Conservation (phyloP, 2,113 vertebrate species). For the Artemisiospiza belli region DNA sequence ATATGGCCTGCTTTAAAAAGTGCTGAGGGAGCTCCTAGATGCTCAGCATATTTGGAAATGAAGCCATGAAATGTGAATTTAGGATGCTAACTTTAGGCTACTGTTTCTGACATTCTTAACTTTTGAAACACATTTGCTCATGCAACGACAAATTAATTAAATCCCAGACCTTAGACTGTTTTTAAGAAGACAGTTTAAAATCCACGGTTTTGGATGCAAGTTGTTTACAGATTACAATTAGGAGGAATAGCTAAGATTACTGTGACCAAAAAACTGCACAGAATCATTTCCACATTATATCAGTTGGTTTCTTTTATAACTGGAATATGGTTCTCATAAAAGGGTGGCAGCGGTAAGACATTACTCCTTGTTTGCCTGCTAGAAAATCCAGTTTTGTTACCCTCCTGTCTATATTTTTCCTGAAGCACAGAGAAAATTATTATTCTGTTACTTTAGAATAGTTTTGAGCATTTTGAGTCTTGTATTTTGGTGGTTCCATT, state of each 20-base stretch:
- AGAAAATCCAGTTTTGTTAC: not conserved
- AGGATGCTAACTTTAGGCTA: conserved; percentile 61
- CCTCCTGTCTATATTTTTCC: not conserved
- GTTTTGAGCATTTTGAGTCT: conserved; percentile 1
- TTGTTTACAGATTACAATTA: not conserved
- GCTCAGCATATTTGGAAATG: conserved; percentile 45
- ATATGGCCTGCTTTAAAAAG: not conserved
- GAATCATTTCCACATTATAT: not conserved
- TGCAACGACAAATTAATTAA: not conserved
- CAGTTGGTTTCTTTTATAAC: conserved; percentile 17
- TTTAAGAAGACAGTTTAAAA: not conserved
- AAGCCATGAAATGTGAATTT: conserved; percentile 63
- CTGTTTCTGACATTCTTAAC: conserved; percentile 53
- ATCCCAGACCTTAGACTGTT: not conserved
- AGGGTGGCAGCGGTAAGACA: not conserved
- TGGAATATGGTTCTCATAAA: conserved; percentile 36
- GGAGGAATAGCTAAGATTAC: not conserved
- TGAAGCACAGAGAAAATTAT: not conserved
- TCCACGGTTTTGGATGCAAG: not conserved
- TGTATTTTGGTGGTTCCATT: not conserved
- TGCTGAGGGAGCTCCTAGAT: conserved; percentile 7
- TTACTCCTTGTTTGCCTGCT: not conserved
- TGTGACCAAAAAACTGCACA: not conserved
- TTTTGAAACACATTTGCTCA: not conserved
- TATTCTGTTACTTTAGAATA: conserved; percentile 20